Evolutionary conservation across 2,888 invertebrate genomes (phyloP), one percentile per base, ranked within the genome.

Genomic region (Aleiodes alternator): DNA sequence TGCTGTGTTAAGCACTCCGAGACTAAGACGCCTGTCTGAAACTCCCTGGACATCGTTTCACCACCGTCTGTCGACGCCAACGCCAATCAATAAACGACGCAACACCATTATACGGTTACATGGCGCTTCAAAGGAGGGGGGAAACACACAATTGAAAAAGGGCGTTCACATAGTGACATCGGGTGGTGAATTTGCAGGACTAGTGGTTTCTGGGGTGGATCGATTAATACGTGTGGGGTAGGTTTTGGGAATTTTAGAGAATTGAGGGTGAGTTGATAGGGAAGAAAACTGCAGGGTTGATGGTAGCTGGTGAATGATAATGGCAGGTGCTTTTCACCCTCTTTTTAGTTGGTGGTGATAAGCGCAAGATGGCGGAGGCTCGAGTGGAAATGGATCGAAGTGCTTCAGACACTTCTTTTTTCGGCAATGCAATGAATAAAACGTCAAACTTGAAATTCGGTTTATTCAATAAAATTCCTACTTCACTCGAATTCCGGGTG

Each of bases 21-120:
- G 50, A 71, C 71, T 70, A 55, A 55, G 43, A 72, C 75, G 50
- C 71, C 55, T 72, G 38, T 72, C 66, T 75, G 56, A 55, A 34
- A 51, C 53, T 64, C 53, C 53, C 53, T 64, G 43, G 55, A 55
- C 16, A 51, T 51, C 56, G 57, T 68, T 56, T 57, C 57, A 51
- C 75, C 38, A 71, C 53, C 34, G 31, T 66, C 70, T 66, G 48
- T 50, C 71, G 56, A 75, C 57, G 43, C 57, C 57, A 71, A 71
- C 75, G 71, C 75, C 75, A 75, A 75, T 75, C 75, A 75, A 75
- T 75, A 75, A 61, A 61, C 72, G 50, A 68, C 51, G 51, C 50
- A 68, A 51, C 51, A 68, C 51, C 34, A 51, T 68, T 51, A 64
- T 43, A 48, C 64, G 64, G 43, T 64, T 48, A 48, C 64, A 64